These are phyloP conservation scores for Epinotia demarniana DNA, from an alignment of 2,888 invertebrate genomes.

Conservation along the genomic window DNA sequence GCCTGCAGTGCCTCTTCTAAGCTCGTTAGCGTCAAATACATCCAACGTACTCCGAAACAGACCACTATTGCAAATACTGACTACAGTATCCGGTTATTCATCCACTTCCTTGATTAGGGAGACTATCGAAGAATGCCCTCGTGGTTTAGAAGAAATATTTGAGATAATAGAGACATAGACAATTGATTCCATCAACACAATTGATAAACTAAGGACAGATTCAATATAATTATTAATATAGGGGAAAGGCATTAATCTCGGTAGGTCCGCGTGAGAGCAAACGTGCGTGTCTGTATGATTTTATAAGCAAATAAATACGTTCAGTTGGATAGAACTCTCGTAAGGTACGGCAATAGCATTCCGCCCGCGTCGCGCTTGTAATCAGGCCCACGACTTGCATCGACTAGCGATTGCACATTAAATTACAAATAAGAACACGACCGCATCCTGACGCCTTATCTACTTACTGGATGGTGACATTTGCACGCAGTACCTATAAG, in stretches of 20 bases:
- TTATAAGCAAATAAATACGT: background rate
- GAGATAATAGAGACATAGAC: too few species aligned
- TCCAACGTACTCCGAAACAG: slow-evolving; percentile 16
- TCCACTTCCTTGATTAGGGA: too few species aligned
- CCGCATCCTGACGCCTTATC: slow-evolving; percentile 49
- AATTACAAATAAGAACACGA: slow-evolving; percentile 66
- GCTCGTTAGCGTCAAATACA: slow-evolving; percentile 19
- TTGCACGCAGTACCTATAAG: slow-evolving; percentile 34
- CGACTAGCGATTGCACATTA: slow-evolving; percentile 64
- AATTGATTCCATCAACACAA: too few species aligned
- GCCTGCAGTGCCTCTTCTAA: slow-evolving; percentile 5
- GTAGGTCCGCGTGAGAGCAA: too few species aligned
- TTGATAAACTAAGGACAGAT: background rate
- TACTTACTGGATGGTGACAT: slow-evolving; percentile 49
- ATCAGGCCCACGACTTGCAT: slow-evolving; percentile 69
- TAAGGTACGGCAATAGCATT: slow-evolving; percentile 53
- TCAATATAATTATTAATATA: too few species aligned
- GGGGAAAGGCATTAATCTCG: too few species aligned
- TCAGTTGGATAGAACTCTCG: background rate
- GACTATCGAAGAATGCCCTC: too few species aligned
- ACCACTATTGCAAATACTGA: slow-evolving; percentile 28
- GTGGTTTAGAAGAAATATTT: too few species aligned
- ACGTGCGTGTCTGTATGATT: too few species aligned
- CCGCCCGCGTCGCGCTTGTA: slow-evolving; percentile 59
- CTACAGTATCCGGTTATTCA: slow-evolving; percentile 30